Evolutionary conservation across 2,113 vertebrate genomes (phyloP).

Genomic region (human): GRCh38 chr14:49177501-49178000

Average conservation of each 20-base stretch:
- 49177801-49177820: background rate
- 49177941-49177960: background rate
- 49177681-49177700: background rate
- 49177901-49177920: background rate
- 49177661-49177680: background rate
- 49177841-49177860: background rate
- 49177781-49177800: background rate
- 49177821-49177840: background rate
- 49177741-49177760: background rate
- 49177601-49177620: background rate
- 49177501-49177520: background rate
- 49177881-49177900: background rate
- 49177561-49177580: background rate
- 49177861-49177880: background rate
- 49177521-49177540: background rate
- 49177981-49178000: background rate
- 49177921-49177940: background rate
- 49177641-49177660: background rate
- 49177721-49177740: background rate
- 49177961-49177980: background rate
- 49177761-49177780: background rate
- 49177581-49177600: background rate
- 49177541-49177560: background rate
- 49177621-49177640: background rate
- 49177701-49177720: background rate